A percentile compares a stretch with the other conserved stretches of the same genome.
Conservation (phyloP, 92 coral and sea anemone species). For the Epizoanthus fatuus region DNA sequence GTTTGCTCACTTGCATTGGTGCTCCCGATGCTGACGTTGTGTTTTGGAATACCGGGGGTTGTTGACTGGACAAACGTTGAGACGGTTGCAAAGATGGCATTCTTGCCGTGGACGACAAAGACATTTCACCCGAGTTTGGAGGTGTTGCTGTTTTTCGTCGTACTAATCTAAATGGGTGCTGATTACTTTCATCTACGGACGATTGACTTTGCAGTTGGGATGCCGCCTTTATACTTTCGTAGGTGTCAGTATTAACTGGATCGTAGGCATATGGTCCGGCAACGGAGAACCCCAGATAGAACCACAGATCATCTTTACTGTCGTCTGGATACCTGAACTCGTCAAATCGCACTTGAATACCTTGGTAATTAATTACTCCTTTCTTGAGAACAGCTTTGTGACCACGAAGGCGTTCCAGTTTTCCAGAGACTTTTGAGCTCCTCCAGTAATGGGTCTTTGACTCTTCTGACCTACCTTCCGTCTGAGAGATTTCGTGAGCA, state of each 20-base stretch:
- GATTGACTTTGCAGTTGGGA: background rate
- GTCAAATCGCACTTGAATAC: conserved; percentile 72
- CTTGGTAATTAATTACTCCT: conserved; percentile 66
- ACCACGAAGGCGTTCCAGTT: conserved; percentile 69
- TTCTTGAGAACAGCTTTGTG: conserved; percentile 58
- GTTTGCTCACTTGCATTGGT: background rate
- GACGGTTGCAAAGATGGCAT: background rate
- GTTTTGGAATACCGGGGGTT: no score
- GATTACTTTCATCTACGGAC: no score
- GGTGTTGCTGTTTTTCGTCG: background rate
- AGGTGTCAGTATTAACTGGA: conserved; percentile 69
- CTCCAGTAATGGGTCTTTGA: conserved; percentile 74
- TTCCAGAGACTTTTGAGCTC: conserved; percentile 51
- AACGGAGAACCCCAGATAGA: conserved; percentile 72
- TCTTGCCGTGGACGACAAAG: background rate
- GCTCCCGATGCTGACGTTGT: background rate
- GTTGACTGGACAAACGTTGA: background rate
- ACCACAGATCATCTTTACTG: conserved; percentile 81
- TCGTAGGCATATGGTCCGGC: conserved; percentile 80
- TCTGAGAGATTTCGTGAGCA: conserved; percentile 37
- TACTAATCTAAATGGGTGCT: no score
- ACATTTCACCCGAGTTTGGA: no score
- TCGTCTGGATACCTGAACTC: conserved; percentile 68
- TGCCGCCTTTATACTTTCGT: conserved; percentile 25
- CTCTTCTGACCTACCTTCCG: conserved; percentile 42